Evolutionary conservation across 1,140 invertebrate species (phyloP).

Genomic region (Galleria mellonella): DNA sequence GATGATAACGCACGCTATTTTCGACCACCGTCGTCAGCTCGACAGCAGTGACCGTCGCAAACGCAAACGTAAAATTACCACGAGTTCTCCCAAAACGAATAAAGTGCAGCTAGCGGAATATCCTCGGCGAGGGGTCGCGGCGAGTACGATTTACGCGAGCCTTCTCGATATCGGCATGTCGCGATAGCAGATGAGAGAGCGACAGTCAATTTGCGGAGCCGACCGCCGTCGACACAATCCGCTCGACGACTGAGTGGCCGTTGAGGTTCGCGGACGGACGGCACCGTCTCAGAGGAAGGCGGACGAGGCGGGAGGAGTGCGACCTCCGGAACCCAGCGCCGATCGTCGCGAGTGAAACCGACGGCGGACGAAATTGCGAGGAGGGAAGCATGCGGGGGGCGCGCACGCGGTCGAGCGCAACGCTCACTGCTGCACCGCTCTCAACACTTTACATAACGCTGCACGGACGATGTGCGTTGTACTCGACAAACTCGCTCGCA

Average conservation of each 20-base stretch:
- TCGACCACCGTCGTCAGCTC: constrained; percentile 40
- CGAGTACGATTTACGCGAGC: constrained; percentile 19
- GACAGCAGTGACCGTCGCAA: constrained; percentile 47
- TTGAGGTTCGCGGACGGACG: constrained; percentile 30
- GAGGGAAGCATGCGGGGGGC: constrained; percentile 25
- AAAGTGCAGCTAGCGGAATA: constrained; percentile 23
- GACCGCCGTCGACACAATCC: constrained; percentile 47
- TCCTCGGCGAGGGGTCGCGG: constrained; percentile 2
- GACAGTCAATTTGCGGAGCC: constrained; percentile 22
- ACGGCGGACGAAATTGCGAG: constrained; percentile 46
- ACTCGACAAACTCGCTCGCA: constrained; percentile 16
- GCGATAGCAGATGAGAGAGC: constrained; percentile 22
- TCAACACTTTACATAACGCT: constrained; percentile 62
- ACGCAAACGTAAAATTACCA: constrained; percentile 47
- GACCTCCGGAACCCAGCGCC: constrained; percentile 51
- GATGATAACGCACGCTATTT: constrained; percentile 67
- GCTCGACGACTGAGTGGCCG: constrained; percentile 57
- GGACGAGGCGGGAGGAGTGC: constrained; percentile 47
- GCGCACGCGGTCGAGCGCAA: constrained; percentile 59
- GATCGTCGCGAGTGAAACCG: constrained; percentile 40
- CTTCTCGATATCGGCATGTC: constrained; percentile 18
- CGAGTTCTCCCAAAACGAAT: constrained; percentile 36
- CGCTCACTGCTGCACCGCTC: constrained; percentile 47
- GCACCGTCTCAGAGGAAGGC: constrained; percentile 38
- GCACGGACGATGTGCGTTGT: constrained; percentile 30